A percentile compares a stretch with the other conserved stretches of the same genome.
These are phyloP conservation scores for Neodiprion pinetum DNA, from an alignment of 1,140 invertebrate genomes.

Conservation along the genomic window DNA sequence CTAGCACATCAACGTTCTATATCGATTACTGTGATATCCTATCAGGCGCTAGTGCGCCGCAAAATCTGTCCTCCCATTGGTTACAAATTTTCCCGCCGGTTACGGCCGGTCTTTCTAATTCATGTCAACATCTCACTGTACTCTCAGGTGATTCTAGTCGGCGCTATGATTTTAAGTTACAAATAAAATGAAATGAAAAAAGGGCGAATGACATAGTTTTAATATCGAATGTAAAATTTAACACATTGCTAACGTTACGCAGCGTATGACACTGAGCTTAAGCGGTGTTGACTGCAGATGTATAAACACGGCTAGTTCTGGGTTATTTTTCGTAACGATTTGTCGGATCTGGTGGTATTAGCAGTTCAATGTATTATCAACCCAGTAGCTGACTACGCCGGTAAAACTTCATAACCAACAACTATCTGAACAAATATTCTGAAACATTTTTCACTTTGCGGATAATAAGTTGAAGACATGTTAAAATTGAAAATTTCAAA, in stretches of 20 bases:
- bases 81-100: slow-evolving; percentile 26
- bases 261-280: not conserved
- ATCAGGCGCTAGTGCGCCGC: slow-evolving; percentile 47
- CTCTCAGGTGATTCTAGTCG: no score
- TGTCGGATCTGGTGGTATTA: no score
- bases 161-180: no score
- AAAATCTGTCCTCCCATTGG: slow-evolving; percentile 40
- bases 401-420: no score
- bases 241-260: not conserved
- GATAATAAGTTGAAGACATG: slow-evolving; percentile 1
- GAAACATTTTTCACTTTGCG: not conserved
- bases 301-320: no score
- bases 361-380: no score
- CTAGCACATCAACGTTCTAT: slow-evolving; percentile 20
- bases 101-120: slow-evolving; percentile 11
- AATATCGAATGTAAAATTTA: not conserved
- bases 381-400: no score
- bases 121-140: not conserved
- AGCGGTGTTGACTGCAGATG: no score
- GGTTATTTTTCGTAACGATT: no score
- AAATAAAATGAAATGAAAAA: not conserved
- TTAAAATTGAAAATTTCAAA: slow-evolving; percentile 1
- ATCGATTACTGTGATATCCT: slow-evolving; percentile 45
- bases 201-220: slow-evolving; percentile 9
- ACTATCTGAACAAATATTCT: no score